Percentiles rank a stretch among this genome's conserved stretches.
These are phyloP conservation scores for Caprella mutica DNA, from an alignment of 2,888 invertebrate genomes.

Conservation along the genomic window DNA sequence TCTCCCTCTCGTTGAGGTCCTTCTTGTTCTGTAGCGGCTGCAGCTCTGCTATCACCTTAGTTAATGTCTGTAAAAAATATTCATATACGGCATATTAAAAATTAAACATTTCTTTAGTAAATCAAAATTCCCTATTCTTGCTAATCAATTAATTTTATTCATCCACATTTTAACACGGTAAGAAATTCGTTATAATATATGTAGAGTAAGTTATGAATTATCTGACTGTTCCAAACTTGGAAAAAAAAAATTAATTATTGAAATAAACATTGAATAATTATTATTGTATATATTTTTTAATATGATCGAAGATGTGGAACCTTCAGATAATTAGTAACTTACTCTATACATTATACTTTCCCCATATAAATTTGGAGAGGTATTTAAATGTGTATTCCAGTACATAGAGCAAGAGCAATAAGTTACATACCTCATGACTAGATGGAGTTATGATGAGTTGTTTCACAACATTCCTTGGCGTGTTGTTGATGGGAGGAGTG, in stretches of 20 bases:
- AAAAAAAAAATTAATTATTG: no score
- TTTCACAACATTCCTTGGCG: not conserved
- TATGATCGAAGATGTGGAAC: no score
- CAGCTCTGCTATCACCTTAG: not conserved
- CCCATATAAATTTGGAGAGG: not conserved
- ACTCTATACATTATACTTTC: no score
- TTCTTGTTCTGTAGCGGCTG: not conserved
- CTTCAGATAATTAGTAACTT: no score
- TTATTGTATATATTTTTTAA: no score
- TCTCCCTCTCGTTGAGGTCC: not conserved
- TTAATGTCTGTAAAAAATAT: not conserved
- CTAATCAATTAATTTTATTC: not conserved
- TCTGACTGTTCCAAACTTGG: no score
- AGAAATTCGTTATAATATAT: no score
- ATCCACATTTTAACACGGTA: no score
- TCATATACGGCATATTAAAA: not conserved
- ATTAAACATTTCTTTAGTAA: not conserved
- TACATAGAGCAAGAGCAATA: not conserved
- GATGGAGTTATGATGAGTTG: conserved; percentile 26
- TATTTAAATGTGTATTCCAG: not conserved
- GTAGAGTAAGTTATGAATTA: no score
- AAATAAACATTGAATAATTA: no score
- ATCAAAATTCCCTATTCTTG: not conserved
- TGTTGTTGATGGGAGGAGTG: not conserved
- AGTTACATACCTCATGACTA: conserved; percentile 28